These are phyloP conservation scores for Callitettix versicolor DNA, from an alignment of 1,140 invertebrate genomes.

Conservation along the genomic window DNA sequence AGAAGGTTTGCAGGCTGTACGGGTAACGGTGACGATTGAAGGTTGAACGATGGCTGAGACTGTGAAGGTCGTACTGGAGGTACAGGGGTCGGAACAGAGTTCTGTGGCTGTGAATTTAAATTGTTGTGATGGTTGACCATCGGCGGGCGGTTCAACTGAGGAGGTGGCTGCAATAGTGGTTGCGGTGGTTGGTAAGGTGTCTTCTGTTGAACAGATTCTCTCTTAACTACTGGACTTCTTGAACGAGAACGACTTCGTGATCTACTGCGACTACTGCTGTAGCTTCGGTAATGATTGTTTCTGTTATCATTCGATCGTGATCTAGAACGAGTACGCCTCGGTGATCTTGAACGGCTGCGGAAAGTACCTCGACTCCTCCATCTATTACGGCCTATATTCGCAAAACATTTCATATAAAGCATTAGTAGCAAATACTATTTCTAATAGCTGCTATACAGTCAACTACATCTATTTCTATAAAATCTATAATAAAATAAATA, in stretches of 20 bases:
- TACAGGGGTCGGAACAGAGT: background rate
- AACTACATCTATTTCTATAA: background rate
- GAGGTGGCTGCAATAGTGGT: background rate
- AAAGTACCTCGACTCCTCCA: conserved; percentile 4
- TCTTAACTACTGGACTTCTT: background rate
- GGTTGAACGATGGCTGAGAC: too few species aligned
- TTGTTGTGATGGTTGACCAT: background rate
- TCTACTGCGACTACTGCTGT: background rate
- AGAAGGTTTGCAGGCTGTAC: too few species aligned
- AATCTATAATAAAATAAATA: background rate
- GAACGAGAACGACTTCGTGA: background rate
- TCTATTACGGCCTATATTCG: conserved; percentile 1
- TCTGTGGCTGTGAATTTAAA: background rate
- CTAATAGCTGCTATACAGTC: background rate
- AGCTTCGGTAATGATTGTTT: background rate
- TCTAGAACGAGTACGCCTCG: background rate
- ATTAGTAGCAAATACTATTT: background rate
- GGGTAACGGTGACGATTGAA: too few species aligned
- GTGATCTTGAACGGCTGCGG: conserved; percentile 5
- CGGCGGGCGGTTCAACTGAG: background rate
- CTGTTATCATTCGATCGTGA: background rate
- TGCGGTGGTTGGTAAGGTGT: too few species aligned
- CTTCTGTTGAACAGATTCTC: background rate
- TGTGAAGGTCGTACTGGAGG: too few species aligned
- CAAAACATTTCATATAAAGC: background rate